Conservation (phyloP, 1,140 invertebrate genomes). For the Bemisia tabaci region DNA sequence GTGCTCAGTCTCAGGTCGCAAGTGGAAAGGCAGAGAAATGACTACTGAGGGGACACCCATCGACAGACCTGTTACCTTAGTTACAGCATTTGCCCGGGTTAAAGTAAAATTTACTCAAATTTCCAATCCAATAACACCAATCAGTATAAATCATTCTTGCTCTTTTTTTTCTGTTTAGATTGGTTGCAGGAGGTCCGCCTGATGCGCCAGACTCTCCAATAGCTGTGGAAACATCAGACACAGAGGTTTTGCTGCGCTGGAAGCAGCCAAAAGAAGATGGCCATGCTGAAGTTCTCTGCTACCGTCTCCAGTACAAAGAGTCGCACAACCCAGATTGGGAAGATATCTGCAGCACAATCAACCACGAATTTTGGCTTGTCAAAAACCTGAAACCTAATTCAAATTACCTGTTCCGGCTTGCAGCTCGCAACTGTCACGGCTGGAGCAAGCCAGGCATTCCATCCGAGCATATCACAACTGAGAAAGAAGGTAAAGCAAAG, state of each 20-base stretch:
- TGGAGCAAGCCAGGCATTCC: slow-evolving; percentile 72
- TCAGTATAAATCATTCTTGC: too few species aligned
- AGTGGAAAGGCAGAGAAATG: too few species aligned
- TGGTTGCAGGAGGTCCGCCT: slow-evolving; percentile 59
- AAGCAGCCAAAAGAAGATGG: slow-evolving; percentile 72
- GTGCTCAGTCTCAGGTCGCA: too few species aligned
- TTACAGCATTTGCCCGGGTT: too few species aligned
- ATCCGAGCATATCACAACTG: slow-evolving; percentile 52
- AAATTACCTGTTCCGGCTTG: slow-evolving; percentile 76
- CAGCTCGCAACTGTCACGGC: slow-evolving; percentile 83
- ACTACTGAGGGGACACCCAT: too few species aligned
- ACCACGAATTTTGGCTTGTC: slow-evolving; percentile 84
- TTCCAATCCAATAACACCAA: too few species aligned
- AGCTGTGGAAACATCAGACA: slow-evolving; percentile 63
- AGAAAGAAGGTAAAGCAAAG: slow-evolving; percentile 36
- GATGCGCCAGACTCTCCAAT: slow-evolving; percentile 76
- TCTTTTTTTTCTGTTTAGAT: slow-evolving; percentile 29
- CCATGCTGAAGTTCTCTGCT: slow-evolving; percentile 68
- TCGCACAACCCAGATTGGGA: neutral
- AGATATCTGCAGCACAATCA: slow-evolving; percentile 46
- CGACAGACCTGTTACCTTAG: too few species aligned
- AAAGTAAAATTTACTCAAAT: too few species aligned
- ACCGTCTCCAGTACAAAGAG: slow-evolving; percentile 65
- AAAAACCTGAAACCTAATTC: slow-evolving; percentile 58
- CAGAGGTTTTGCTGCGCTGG: slow-evolving; percentile 77